Conservation (phyloP, 2,113 vertebrate genomes). For the Hyperoodon ampullatus region DNA sequence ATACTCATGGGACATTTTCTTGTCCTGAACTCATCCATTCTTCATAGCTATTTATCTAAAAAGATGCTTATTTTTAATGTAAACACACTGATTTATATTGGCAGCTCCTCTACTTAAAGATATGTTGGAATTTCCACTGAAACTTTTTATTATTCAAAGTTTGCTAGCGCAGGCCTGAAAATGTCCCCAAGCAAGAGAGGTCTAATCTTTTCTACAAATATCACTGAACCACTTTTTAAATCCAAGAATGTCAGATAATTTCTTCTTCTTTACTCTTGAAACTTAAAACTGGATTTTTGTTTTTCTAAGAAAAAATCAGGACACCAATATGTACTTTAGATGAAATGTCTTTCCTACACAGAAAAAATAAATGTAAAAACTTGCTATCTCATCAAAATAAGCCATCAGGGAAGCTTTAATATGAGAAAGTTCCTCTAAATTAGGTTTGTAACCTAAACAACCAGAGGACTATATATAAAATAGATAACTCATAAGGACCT, state of each 20-base stretch:
- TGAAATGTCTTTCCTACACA: slow-evolving; percentile 49
- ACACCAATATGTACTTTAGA: slow-evolving; percentile 31
- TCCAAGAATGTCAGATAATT: slow-evolving; percentile 48
- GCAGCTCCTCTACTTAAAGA: slow-evolving; percentile 48
- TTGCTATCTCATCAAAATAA: slow-evolving; percentile 46
- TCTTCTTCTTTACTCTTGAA: slow-evolving; percentile 52
- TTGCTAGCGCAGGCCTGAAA: slow-evolving; percentile 54
- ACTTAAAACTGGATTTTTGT: slow-evolving; percentile 51
- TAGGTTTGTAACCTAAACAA: background rate
- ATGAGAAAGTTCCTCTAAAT: background rate
- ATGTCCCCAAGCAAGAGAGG: slow-evolving; percentile 22
- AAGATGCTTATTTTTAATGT: slow-evolving; percentile 56
- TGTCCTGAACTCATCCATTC: slow-evolving; percentile 15
- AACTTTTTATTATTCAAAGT: slow-evolving; percentile 38
- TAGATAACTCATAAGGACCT: no score
- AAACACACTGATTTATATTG: slow-evolving; percentile 61
- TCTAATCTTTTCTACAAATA: slow-evolving; percentile 66
- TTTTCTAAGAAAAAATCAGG: slow-evolving; percentile 28
- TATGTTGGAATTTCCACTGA: slow-evolving; percentile 48
- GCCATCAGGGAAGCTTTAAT: background rate
- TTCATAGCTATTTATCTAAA: slow-evolving; percentile 36
- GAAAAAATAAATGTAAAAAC: background rate
- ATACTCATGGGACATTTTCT: background rate
- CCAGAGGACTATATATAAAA: background rate
- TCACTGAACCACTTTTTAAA: slow-evolving; percentile 43